Base-by-base conservation (phyloP, 2,888 invertebrate species). In the Incurvaria masculella region DNA sequence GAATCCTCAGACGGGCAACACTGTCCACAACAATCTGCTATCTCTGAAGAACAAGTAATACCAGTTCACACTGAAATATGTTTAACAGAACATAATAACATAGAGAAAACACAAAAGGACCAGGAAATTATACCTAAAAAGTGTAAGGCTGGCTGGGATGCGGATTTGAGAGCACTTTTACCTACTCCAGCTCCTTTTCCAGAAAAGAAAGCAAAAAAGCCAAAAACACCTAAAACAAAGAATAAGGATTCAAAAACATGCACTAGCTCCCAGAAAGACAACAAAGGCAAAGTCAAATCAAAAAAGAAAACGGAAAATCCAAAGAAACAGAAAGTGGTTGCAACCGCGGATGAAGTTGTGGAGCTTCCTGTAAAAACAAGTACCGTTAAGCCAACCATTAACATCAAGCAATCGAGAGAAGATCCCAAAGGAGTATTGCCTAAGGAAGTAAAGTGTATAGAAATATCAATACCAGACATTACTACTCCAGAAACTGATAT, bases 401-500 rank as follows among this genome's bases (percentile, higher is more conserved):
- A 72, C 56, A 63, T 69, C 39, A 44, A 57, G 27, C 59, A 57
- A 39, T 49, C 54, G 43, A 49, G 41, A 33, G 20, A 42, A 1
- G 38, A 42, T 21, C 21, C 46, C 4, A 47, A 48, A 42, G 18
- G 49, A 20, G 10, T 48, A 27, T 49, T n/a, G 50, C 33, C 47
- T 47, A 42, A 53, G 43, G 39, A 58, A 47, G 55, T 59, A 47
- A 59, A 55, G 45, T 56, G 26, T 50, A 56, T 59, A 49, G 62
- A 66, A 51, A 64, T 62, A 52, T 56, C 55, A 8, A 58, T 58
- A 39, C 56, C 56, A 47, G 66, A 66, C 3, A 56, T 57, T 20
- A 69, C 72, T 38, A 79, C 79, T 21, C 79, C 79, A 39, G 79
- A 79, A 60, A 59, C 61, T 44, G 76, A 79, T 48, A 63, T 70